Percentiles rank a stretch among this genome's conserved stretches.
Evolutionary conservation across 2,797 vertebrate species (phyloP).

Genomic region (Acipenser oxyrinchus): DNA sequence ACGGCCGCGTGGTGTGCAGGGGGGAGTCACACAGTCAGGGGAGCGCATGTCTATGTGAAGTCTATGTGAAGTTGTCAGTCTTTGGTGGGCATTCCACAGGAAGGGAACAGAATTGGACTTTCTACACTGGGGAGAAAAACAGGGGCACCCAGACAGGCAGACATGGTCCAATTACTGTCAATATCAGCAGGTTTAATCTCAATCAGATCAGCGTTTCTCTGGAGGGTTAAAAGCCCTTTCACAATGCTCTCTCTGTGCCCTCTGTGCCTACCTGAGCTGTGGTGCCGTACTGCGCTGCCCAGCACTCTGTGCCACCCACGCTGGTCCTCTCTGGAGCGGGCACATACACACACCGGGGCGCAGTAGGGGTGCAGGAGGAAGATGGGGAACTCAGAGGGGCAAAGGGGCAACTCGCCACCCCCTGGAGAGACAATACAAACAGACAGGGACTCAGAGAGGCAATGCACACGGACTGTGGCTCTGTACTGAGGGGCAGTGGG

Average conservation of each 20-base stretch:
- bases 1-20: conserved; percentile 31
- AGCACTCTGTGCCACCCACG: conserved; percentile 27
- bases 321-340: conserved; percentile 15
- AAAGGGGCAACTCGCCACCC: conserved; percentile 4
- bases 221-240: too few relatives aligned
- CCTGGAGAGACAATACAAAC: neutral
- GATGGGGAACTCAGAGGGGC: conserved; percentile 23
- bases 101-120: too few relatives aligned
- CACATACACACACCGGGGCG: conserved; percentile 30
- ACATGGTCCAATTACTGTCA: too few relatives aligned
- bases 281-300: conserved; percentile 31
- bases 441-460: neutral
- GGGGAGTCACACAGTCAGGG: neutral
- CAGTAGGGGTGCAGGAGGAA: conserved; percentile 37
- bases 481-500: too few relatives aligned
- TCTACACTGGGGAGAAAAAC: too few relatives aligned
- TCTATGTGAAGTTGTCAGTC: too few relatives aligned
- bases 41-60: too few relatives aligned
- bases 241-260: too few relatives aligned
- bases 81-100: too few relatives aligned
- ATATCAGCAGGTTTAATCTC: too few relatives aligned
- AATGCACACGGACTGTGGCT: conserved; percentile 1
- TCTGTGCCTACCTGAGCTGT: conserved; percentile 26
- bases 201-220: too few relatives aligned
- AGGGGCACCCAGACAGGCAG: too few relatives aligned